These are phyloP conservation scores for Apamea anceps DNA, from an alignment of 2,888 invertebrate species.

Conservation along the genomic window DNA sequence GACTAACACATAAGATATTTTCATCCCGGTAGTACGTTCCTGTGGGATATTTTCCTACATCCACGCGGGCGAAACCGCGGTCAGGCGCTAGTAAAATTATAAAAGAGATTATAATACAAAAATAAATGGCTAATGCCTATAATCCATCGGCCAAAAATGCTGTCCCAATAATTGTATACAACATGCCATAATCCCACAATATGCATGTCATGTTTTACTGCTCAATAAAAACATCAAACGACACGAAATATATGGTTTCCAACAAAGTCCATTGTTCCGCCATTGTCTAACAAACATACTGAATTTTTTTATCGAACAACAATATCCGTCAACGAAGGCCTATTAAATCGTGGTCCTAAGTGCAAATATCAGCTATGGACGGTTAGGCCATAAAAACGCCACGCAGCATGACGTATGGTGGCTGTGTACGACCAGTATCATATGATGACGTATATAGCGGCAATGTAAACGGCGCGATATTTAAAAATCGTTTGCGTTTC, in stretches of 20 bases:
- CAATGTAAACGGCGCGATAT: constrained; percentile 65
- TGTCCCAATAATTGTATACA: constrained; percentile 25
- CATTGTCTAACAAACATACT: constrained; percentile 56
- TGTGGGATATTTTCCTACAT: neutral
- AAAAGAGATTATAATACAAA: neutral
- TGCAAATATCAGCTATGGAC: constrained; percentile 66
- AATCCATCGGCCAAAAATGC: neutral
- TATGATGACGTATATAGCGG: constrained; percentile 59
- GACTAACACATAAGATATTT: neutral
- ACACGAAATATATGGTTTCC: constrained; percentile 42
- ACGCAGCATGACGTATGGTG: constrained; percentile 67
- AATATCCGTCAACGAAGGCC: constrained; percentile 56
- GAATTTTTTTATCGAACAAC: constrained; percentile 61
- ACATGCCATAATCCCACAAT: constrained; percentile 13
- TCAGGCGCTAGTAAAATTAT: neutral
- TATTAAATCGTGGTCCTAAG: constrained; percentile 65
- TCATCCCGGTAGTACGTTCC: neutral
- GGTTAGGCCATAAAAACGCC: constrained; percentile 70
- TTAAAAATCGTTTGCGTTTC: constrained; percentile 52
- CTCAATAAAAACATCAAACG: constrained; percentile 48
- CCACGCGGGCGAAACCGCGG: no score
- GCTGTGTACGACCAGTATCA: constrained; percentile 59
- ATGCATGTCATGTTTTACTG: constrained; percentile 41
- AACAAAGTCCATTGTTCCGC: constrained; percentile 44
- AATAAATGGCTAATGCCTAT: neutral